Evolutionary conservation across 1,140 invertebrate species (phyloP), one percentile per base, ranked within the genome.

Genomic region (Rhagoletis zephyria): DNA sequence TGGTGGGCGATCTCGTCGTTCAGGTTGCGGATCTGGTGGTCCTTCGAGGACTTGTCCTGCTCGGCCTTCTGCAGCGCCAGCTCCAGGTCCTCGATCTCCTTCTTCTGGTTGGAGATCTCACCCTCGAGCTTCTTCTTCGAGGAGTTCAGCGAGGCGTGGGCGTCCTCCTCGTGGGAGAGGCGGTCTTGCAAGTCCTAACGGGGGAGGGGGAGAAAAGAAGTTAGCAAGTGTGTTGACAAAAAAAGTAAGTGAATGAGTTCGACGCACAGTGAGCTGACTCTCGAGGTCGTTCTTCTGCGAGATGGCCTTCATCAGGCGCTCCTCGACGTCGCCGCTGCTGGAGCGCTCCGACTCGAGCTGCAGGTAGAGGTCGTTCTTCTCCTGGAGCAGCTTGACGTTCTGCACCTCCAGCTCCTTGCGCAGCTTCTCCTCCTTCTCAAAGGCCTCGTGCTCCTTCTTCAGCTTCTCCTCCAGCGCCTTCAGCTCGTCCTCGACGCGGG

Each of bases 1-100:
- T 99, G 98, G 94, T 98, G 97, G 90, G 98, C 98, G 94, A 99
- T 99, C 94, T 99, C 98, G 91, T 99, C 99, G 94, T 99, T 99
- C 93, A 99, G 95, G 94, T 98, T 99, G 91, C 98, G 96, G 94
- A 99, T 99, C 94, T 99, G 99, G 94, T 99, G 98, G 93, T 99
- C 99, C 93, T 99, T 99, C 92, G 97, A 98, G 89, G 97, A 97
- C 94, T 99, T 99, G 94, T 99, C 98, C 94, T 98, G 96, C 91
- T 97, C 97, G 88, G 96, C 94, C 93, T 99, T 99, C 93, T 98
- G 97, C 89, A 99, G 95, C 89, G 95, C 95, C 70, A 98, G 94
- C 94, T 99, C 98, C 89, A 99, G 94, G 93, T 99, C 98, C 93
- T 99, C 98, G 90, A 99, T 96, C 92, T 99, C 98, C 94, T 99